A percentile compares a stretch with the other conserved stretches of the same genome.
phyloP scores from a whole-genome alignment of 23 tunicate species.

The Diplosoma virens region DNA sequence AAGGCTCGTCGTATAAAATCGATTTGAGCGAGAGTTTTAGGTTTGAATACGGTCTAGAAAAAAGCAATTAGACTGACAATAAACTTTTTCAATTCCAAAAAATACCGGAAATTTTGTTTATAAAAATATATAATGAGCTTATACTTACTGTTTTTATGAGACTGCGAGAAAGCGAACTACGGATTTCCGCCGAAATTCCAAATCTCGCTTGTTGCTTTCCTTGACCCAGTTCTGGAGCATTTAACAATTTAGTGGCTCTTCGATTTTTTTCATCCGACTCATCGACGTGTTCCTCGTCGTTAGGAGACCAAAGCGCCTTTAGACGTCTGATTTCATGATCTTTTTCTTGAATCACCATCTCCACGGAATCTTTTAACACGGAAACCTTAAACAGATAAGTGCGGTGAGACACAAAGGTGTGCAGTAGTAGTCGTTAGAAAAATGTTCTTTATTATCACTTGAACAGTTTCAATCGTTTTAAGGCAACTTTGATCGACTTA shows the following conservation, averaged over 20 bases:
- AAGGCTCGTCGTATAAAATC: constrained; percentile 47
- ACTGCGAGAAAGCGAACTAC: constrained; percentile 7
- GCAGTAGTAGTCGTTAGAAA: too few species aligned
- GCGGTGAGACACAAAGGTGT: too few species aligned
- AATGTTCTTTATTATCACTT: too few species aligned
- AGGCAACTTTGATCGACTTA: too few species aligned
- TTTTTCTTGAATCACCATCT: constrained; percentile 73
- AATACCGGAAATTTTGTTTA: too few species aligned
- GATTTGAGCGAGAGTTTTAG: constrained; percentile 34
- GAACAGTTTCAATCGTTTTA: too few species aligned
- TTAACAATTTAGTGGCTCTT: constrained; percentile 37
- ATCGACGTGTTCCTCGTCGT: neutral
- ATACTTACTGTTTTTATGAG: too few species aligned
- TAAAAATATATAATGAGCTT: too few species aligned
- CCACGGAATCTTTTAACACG: constrained; percentile 66
- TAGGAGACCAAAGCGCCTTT: constrained; percentile 57
- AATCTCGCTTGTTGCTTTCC: constrained; percentile 37
- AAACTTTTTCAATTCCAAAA: too few species aligned
- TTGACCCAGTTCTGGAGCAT: constrained; percentile 26
- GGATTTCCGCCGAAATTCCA: constrained; percentile 83
- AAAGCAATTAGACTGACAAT: too few species aligned
- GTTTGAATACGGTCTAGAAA: too few species aligned
- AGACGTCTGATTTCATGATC: constrained; percentile 71
- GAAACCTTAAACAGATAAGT: constrained; percentile 43
- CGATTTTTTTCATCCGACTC: constrained; percentile 13